Evolutionary conservation across 2,888 invertebrate species (phyloP).

Genomic region (Ceriagrion tenellum): DNA sequence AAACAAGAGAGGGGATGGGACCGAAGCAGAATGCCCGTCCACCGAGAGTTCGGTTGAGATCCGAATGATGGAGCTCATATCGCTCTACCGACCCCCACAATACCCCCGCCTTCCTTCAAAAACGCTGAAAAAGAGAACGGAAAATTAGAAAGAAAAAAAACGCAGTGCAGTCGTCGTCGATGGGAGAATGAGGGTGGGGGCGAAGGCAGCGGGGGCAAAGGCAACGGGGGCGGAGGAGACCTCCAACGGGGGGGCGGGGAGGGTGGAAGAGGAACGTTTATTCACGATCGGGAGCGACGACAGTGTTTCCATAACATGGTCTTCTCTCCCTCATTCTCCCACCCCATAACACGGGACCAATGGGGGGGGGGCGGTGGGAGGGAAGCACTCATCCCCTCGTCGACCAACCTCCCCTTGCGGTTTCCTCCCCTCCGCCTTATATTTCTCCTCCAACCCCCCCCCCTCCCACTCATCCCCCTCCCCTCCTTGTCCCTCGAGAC

Average conservation of each 20-base stretch:
- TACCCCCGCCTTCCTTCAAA: not conserved
- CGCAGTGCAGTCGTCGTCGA: not conserved
- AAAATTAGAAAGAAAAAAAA: constrained; percentile 29
- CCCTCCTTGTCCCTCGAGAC: not conserved
- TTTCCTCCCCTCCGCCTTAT: not conserved
- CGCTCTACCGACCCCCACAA: not conserved
- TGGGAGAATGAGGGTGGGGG: too few relatives aligned
- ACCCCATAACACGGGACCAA: not conserved
- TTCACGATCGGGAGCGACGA: constrained; percentile 31
- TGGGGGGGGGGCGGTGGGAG: not conserved
- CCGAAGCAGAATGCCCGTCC: not conserved
- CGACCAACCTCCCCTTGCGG: not conserved
- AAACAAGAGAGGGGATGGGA: not conserved
- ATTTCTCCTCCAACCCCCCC: not conserved
- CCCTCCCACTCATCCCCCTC: not conserved
- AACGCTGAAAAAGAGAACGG: not conserved
- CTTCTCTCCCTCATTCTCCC: not conserved
- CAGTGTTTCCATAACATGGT: constrained; percentile 41
- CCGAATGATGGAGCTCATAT: constrained; percentile 26
- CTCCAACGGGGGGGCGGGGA: not conserved
- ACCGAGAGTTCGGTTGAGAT: not conserved
- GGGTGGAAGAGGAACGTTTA: not conserved
- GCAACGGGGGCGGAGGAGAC: too few relatives aligned
- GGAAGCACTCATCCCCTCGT: not conserved
- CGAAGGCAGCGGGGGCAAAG: not conserved